Evolutionary conservation across 2,888 invertebrate species (phyloP), one percentile per base, ranked within the genome.

Genomic region (Athalia circularis): DNA sequence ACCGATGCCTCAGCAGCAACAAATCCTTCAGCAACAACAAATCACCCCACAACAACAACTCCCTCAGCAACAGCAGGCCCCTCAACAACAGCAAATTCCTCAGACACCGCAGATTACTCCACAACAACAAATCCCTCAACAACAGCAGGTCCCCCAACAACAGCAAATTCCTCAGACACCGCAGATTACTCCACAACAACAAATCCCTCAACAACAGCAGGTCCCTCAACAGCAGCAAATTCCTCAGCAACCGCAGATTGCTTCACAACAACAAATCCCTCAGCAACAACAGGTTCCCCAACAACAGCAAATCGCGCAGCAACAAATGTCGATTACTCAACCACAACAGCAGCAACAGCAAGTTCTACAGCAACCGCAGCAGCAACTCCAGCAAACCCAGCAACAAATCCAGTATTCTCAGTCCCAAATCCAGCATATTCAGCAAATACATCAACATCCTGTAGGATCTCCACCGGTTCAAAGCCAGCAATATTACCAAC

Each of bases 391-490:
- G n/a, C 82, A 81, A 62, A 80, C 84, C 62, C 87, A 85, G 65
- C 85, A 85, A 75, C 86, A 85, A 74, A 84, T 85, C 83, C 88
- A 86, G 75, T 87, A 87, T 64, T 83, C 86, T 0, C 86, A 87
- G 78, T 85, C 87, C 1, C 87, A 84, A 59, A 80, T 79, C 13
- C 88, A 88, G 43, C 89, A 89, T 68, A 84, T 89, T 13, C 88
- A 89, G 62, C 89, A 89, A 72, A 84, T 90, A 62, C 90, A 90
- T 81, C 89, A 88, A 61, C 87, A 86, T 79, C 82, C 86, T 0
- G 86, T 86, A 52, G 84, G 85, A 59, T 85, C 88, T 7, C 81
- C 87, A 5, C 81, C 88, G 0, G 85, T 89, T 77, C 86, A 87
- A 77, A 85, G 82, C 65, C 88, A 88, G 61, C 87, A 88, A 47